These are phyloP conservation scores for Bergia puertoricense DNA, from an alignment of 92 coral and sea anemone genomes.

Conservation along the genomic window DNA sequence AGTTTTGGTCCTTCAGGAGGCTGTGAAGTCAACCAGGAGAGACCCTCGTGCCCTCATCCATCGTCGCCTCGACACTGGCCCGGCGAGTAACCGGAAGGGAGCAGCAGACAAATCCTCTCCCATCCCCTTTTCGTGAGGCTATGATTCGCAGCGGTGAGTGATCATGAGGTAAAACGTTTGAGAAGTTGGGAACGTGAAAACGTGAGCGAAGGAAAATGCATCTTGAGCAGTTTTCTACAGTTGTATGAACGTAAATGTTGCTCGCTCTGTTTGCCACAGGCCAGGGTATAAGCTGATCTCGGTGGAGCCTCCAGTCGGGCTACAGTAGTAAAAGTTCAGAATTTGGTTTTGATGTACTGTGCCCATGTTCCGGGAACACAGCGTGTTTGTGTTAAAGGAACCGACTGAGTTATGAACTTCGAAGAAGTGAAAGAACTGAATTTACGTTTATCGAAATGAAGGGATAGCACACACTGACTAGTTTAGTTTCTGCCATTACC, in stretches of 20 bases:
- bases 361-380: not conserved
- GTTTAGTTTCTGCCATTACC: not conserved
- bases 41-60: conserved; percentile 68
- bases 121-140: not conserved
- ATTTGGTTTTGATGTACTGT: not conserved
- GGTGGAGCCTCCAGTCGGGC: not conserved
- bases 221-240: not conserved
- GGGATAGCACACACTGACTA: not conserved
- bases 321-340: not conserved
- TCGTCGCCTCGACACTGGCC: conserved; percentile 60
- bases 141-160: not conserved
- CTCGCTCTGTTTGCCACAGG: too few species aligned
- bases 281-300: too few species aligned
- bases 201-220: not conserved
- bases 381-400: not conserved
- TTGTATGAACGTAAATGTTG: too few species aligned
- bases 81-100: conserved; percentile 25
- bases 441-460: not conserved
- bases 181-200: not conserved
- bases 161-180: not conserved
- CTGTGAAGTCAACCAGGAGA: conserved; percentile 22
- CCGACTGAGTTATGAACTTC: not conserved
- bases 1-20: conserved; percentile 43
- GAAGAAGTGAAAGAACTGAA: not conserved
- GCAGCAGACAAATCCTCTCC: not conserved